A percentile compares a stretch with the other conserved stretches of the same genome.
phyloP scores from a whole-genome alignment of 2,113 vertebrate genomes.

The Ctenomys sociabilis region DNA sequence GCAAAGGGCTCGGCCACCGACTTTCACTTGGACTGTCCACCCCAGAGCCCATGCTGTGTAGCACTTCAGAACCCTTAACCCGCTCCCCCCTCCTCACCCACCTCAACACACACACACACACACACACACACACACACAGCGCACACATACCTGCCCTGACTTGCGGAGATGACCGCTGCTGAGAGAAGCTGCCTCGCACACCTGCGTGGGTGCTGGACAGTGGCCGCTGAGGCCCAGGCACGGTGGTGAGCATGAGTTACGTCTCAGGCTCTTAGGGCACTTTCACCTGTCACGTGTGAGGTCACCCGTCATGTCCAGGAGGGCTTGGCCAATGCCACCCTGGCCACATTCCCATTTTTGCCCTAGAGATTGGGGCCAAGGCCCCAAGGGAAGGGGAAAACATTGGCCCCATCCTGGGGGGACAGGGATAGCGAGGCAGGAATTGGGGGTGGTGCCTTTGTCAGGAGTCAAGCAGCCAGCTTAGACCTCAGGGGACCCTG shows the following conservation, averaged over 20 bases:
- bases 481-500: rapidly evolving
- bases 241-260: neutral
- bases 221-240: neutral
- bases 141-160: neutral
- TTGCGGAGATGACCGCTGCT: neutral
- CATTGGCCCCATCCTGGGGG: neutral
- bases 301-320: neutral
- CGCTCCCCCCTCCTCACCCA: neutral
- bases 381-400: neutral
- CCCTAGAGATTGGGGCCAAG: neutral
- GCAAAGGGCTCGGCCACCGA: neutral
- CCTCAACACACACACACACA: neutral
- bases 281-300: neutral
- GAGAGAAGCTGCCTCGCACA: neutral
- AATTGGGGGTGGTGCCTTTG: neutral
- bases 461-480: neutral
- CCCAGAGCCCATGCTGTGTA: neutral
- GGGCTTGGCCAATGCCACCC: neutral
- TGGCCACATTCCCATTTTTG: neutral
- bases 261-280: neutral
- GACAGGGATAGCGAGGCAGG: neutral
- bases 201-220: neutral
- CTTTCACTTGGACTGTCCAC: neutral
- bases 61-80: neutral
- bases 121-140: neutral